Evolutionary conservation across 2,113 vertebrate species (phyloP), one percentile per base, ranked within the genome.

Genomic region (Eurypyga helias): DNA sequence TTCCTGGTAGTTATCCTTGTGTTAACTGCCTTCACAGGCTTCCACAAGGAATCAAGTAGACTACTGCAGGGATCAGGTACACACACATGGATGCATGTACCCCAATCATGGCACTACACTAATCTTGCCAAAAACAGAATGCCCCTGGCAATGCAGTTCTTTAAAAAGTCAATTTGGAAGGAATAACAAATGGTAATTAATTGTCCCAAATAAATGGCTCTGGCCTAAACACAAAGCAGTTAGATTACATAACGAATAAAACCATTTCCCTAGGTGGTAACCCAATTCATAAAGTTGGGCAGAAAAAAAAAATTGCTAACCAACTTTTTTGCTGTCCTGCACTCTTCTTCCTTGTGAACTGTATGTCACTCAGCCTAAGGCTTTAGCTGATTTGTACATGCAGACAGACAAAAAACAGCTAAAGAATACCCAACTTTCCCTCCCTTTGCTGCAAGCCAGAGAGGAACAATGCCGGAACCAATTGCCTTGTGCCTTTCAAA

Each of bases 131-230:
- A 83, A 83, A 94, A 10, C 4, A 83, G 62, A 90, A 90, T 62
- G 90, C 85, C 46, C 48, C 58, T 61, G 46, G 87, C 90, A 88
- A 69, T 34, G 54, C 31, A 91, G 54, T 87, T 76, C 73, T 88
- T 89, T 54, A 13, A 91, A 87, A 93, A 80, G 62, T 61, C 83
- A 84, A 93, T 77, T 65, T 77, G 75, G 62, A 95, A 76, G 64
- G 76, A 72, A 90, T 73, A 93, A 93, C 91, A 88, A 90, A 62
- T 49, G 58, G 62, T 84, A 93, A 96, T 93, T 91, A 95, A 94
- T 46, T 87, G 78, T 49, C 79, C 43, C 2, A 72, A 85, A 93
- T 26, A 91, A 94, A 91, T 61, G 62, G 28, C 41, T 93, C 51
- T 96, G 90, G 82, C 77, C 23, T 26, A 28, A 87, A 28, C 51